Evolutionary conservation across 2,113 vertebrate species (phyloP).

Genomic region (Agapornis roseicollis): DNA sequence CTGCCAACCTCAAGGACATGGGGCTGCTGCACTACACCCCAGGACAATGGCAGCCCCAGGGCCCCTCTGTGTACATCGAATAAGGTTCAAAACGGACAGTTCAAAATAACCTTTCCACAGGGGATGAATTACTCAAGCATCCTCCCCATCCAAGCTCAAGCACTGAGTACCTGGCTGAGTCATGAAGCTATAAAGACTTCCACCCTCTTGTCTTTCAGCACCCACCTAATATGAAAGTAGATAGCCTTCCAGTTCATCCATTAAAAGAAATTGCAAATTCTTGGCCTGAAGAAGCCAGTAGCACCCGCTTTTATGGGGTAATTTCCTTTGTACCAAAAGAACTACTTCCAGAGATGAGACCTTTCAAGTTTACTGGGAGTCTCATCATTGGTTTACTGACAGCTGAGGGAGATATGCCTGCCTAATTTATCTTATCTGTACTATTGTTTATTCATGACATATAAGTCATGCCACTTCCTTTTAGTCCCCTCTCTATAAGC

Average conservation of each 20-base stretch:
- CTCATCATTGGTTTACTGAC: neutral
- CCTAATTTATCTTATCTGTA: neutral
- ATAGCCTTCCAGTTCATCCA: neutral
- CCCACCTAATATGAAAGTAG: neutral
- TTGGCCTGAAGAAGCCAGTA: neutral
- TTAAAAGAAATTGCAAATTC: neutral
- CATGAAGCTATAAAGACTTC: neutral
- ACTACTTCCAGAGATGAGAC: neutral
- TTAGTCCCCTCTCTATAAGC: neutral
- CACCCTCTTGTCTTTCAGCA: neutral
- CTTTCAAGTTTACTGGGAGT: neutral
- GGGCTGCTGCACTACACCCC: neutral
- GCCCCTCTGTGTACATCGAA: fast-evolving
- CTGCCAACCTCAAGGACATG: fast-evolving
- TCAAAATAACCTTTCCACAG: neutral
- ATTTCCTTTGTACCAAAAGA: neutral
- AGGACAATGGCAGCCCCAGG: neutral
- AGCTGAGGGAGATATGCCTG: neutral
- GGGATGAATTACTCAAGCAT: neutral
- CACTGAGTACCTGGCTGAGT: neutral
- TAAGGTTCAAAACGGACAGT: neutral
- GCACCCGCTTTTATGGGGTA: neutral
- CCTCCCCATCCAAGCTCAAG: neutral
- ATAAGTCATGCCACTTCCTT: neutral
- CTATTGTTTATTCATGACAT: neutral